These are phyloP conservation scores for Parasteatoda tepidariorum DNA, from an alignment of 1,140 invertebrate species.

Conservation along the genomic window DNA sequence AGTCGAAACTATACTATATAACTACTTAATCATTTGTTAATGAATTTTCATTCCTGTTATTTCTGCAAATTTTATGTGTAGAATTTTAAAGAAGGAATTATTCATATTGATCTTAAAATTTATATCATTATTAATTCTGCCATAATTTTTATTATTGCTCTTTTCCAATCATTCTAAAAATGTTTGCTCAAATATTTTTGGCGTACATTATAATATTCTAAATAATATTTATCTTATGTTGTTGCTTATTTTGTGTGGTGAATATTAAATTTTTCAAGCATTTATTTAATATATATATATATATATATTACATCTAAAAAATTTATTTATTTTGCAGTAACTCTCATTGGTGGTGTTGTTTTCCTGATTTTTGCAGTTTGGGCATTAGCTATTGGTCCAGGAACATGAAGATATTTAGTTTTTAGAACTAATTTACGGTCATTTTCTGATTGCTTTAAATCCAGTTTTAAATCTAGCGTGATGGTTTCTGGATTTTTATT, in stretches of 20 bases:
- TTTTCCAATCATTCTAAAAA: background rate
- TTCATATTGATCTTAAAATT: too few species aligned
- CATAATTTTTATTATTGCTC: background rate
- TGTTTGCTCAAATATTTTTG: background rate
- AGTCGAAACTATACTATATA: too few species aligned
- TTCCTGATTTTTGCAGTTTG: conserved; percentile 93
- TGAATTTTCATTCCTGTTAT: too few species aligned
- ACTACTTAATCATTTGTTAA: too few species aligned
- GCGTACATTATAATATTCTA: background rate
- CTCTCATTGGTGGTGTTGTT: conserved; percentile 90
- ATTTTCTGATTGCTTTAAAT: too few species aligned
- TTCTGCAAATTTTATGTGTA: too few species aligned
- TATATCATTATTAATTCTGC: background rate
- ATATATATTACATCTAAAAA: conserved; percentile 7
- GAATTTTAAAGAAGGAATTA: too few species aligned
- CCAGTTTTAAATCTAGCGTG: too few species aligned
- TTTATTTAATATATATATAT: background rate
- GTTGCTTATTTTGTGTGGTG: background rate
- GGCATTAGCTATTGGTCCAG: conserved; percentile 78
- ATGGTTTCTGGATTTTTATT: too few species aligned
- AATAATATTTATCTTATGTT: background rate
- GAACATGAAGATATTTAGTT: conserved; percentile 28
- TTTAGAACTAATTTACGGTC: background rate
- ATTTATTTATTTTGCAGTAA: conserved; percentile 78
- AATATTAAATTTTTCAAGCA: background rate